Base-by-base conservation (phyloP, 2,797 vertebrate species). In the Spea hammondii region DNA sequence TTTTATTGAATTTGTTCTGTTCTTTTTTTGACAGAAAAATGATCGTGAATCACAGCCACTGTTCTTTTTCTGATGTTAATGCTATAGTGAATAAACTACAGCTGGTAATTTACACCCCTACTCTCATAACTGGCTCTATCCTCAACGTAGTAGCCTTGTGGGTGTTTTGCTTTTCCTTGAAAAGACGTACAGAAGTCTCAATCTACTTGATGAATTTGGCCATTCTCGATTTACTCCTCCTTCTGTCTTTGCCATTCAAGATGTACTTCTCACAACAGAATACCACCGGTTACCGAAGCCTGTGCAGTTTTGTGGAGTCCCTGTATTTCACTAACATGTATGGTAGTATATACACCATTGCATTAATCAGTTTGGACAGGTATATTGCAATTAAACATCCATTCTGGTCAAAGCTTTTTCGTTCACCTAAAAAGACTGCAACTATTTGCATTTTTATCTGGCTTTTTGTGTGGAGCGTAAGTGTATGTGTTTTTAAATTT, bases 151-250 rank as follows among this genome's bases (percentile, higher is more conserved):
- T 76, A 0, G 95, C 95, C 2, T 89, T 98, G 76, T 17, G 13
- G 0, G 86, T 93, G 53, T 96, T 97, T 83, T 91, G 91, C 45
- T 0, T 65, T 55, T 82, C 89, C 60, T 87, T 95, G 79, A 90
- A 83, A 65, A 95, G 92, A 85, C 91, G 91, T 89, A 93, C 87
- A 0, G 95, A 93, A 86, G 93, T 95, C 6, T 92, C 90, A 0
- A 93, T 96, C 85, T 98, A 95, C 89, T 96, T 98, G 94, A 94
- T 93, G 84, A 98, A 90, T 79, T 86, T 98, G 69, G 93, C 91
- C 0, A 32, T 96, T 59, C 93, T 95, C 55, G 96, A 98, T 53
- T 14, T 96, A 47, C 85, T 97, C 7, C 89, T 97, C 48, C 90
- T 98, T 55, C 85, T 95, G n/a, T 95, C 91, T 0, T 90, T 98